phyloP scores from a whole-genome alignment of 2,797 vertebrate species.

The Florisuga fusca region DNA sequence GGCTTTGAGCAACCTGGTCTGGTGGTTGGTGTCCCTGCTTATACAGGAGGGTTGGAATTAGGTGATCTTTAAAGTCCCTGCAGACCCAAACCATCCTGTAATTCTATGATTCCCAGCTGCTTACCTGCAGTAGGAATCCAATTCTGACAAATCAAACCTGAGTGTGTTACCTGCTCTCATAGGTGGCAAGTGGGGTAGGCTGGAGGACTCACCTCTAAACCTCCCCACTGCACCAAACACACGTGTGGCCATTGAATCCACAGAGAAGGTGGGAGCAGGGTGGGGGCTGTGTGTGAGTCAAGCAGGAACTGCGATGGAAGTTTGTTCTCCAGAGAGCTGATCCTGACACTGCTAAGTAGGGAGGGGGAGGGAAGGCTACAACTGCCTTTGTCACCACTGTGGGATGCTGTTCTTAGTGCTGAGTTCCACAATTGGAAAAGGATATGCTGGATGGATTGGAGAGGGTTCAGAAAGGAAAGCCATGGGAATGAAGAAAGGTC shows the following conservation, averaged over 20 bases:
- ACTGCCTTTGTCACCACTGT: neutral
- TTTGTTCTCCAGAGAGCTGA: neutral
- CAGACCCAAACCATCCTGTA: no score
- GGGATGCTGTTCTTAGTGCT: neutral
- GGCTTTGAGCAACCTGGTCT: no score
- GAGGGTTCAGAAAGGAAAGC: conserved; percentile 1
- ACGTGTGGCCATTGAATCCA: neutral
- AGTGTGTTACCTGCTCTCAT: neutral
- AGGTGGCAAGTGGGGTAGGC: neutral
- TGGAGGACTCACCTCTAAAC: neutral
- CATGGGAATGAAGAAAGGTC: neutral
- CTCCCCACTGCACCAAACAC: neutral
- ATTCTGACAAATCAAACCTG: neutral
- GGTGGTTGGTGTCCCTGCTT: no score
- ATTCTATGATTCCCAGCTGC: neutral
- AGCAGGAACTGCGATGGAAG: neutral
- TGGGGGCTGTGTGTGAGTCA: rapidly evolving
- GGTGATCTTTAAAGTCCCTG: no score
- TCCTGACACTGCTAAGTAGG: neutral
- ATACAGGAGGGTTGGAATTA: no score
- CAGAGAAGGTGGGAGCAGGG: neutral
- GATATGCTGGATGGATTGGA: neutral
- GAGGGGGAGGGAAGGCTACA: neutral
- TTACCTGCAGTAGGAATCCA: neutral
- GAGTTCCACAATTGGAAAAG: neutral